A percentile compares a stretch with the other conserved stretches of the same genome.
Evolutionary conservation across 2,888 invertebrate genomes (phyloP).

Genomic region (Polyploca ridens): DNA sequence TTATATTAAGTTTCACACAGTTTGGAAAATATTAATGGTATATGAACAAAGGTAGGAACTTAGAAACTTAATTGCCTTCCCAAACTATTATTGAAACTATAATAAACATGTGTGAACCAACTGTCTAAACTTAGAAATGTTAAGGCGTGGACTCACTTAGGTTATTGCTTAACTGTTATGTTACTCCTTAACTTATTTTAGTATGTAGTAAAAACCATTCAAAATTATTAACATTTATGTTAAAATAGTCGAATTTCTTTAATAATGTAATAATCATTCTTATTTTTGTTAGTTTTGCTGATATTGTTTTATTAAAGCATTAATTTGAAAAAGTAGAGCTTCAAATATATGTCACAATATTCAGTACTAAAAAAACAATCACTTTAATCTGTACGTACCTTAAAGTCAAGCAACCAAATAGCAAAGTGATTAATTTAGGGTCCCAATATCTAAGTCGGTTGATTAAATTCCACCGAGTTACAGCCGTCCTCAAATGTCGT

Average conservation of each 20-base stretch:
- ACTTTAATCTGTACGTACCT: not conserved
- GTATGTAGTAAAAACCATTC: no score
- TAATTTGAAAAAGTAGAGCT: no score
- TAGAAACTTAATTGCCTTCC: not conserved
- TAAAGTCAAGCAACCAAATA: constrained; percentile 1
- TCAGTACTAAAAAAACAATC: not conserved
- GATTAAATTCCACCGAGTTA: constrained; percentile 73
- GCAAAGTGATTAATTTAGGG: constrained; percentile 60
- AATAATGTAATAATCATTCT: no score
- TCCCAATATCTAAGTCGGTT: constrained; percentile 71
- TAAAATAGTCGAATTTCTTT: no score
- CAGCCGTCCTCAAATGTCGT: constrained; percentile 59
- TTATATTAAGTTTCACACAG: not conserved
- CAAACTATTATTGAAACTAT: constrained; percentile 30
- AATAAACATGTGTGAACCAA: constrained; percentile 38
- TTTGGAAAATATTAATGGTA: not conserved
- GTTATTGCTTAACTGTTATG: not conserved
- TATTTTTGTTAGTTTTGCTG: no score
- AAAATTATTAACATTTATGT: no score
- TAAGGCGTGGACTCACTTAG: not conserved
- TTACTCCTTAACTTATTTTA: no score
- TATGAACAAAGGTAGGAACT: not conserved
- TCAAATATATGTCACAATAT: not conserved
- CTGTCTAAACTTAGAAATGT: not conserved
- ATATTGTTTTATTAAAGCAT: no score